Conservation (phyloP, 2,797 vertebrate species). For the Botia almorhae region DNA sequence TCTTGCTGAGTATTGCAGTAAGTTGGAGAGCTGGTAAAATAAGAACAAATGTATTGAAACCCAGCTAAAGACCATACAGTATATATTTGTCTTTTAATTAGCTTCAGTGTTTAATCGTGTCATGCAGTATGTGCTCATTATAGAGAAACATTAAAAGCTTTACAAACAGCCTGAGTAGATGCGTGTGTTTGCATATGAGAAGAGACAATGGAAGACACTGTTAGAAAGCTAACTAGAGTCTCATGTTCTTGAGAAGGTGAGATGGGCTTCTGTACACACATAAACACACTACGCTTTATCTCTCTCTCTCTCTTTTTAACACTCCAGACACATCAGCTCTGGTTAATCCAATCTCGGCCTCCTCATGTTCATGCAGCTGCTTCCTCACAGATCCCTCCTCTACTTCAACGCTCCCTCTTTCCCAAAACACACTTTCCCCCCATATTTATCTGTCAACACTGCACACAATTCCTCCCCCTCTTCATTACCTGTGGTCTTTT, state of each 20-base stretch:
- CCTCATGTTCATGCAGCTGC: conserved; percentile 72
- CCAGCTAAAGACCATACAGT: conserved; percentile 37
- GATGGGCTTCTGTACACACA: conserved; percentile 42
- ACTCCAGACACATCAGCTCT: conserved; percentile 62
- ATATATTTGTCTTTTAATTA: conserved; percentile 55
- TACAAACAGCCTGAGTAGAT: conserved; percentile 71
- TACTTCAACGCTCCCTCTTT: conserved; percentile 23
- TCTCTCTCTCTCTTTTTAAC: conserved; percentile 12
- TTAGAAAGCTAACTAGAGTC: conserved; percentile 46
- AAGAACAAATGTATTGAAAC: conserved; percentile 51
- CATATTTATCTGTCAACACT: conserved; percentile 22
- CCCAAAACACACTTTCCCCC: conserved; percentile 35
- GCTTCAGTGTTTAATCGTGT: conserved; percentile 55
- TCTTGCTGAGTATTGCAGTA: conserved; percentile 19
- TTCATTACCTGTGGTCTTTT: conserved; percentile 20
- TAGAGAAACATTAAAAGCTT: conserved; percentile 73
- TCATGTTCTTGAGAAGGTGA: conserved; percentile 51
- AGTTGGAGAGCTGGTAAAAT: conserved; percentile 35
- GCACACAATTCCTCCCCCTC: conserved; percentile 28
- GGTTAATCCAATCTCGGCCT: conserved; percentile 79
- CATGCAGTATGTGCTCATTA: conserved; percentile 72
- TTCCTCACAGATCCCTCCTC: conserved; percentile 61
- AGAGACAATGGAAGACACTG: conserved; percentile 16
- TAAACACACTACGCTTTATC: conserved; percentile 29
- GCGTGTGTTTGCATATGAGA: conserved; percentile 37